These are phyloP conservation scores for Clavelina lepadiformis DNA, from an alignment of 23 tunicate species.

Conservation along the genomic window DNA sequence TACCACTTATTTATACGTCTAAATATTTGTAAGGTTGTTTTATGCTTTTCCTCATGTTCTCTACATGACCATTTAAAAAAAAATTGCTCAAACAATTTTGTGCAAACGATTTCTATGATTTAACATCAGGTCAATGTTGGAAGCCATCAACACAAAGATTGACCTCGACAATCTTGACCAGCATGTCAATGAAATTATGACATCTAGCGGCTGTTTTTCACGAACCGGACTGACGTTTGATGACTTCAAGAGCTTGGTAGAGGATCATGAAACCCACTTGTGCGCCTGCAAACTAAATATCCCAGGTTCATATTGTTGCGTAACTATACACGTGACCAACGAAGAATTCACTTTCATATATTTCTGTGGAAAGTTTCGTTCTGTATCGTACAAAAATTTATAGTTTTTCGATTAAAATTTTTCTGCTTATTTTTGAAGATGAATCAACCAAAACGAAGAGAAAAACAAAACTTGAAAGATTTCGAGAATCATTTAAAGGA, in stretches of 20 bases:
- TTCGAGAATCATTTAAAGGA: too few species aligned
- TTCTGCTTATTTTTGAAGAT: too few species aligned
- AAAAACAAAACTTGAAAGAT: too few species aligned
- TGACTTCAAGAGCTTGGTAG: conserved; percentile 55
- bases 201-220: conserved; percentile 11
- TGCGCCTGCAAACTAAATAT: too few species aligned
- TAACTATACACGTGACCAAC: too few species aligned
- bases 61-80: neutral
- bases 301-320: too few species aligned
- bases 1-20: neutral
- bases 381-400: too few species aligned
- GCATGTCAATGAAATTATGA: conserved; percentile 37
- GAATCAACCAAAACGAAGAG: too few species aligned
- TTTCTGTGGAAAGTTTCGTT: too few species aligned
- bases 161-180: conserved; percentile 33
- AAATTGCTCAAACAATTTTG: neutral
- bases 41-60: neutral
- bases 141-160: conserved; percentile 44
- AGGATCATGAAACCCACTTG: conserved; percentile 14
- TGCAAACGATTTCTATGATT: neutral
- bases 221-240: conserved; percentile 22
- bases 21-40: neutral
- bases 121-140: conserved; percentile 34
- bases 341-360: too few species aligned
- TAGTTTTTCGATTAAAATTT: too few species aligned